phyloP scores from a whole-genome alignment of 1,140 invertebrate species.

The Nephila pilipes region DNA sequence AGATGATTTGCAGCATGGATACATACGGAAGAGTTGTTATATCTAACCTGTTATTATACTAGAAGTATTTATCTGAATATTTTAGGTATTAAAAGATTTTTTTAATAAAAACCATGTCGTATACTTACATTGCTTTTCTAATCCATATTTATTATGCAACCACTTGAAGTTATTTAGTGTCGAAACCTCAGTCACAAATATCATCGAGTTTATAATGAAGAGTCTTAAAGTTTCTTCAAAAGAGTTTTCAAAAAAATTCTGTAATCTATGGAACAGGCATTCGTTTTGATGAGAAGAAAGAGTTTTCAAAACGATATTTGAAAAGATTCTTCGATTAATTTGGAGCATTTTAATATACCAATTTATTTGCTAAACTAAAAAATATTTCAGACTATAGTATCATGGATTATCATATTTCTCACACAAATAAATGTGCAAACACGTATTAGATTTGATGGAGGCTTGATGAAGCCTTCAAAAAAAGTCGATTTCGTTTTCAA shows the following conservation, averaged over 20 bases:
- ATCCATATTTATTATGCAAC: not conserved
- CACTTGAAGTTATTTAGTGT: not conserved
- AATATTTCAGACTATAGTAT: not conserved
- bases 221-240: not conserved
- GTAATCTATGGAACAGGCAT: not conserved
- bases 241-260: not conserved
- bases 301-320: slow-evolving; percentile 28
- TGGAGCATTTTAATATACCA: not conserved
- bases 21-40: slow-evolving; percentile 31
- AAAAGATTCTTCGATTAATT: not conserved
- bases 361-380: not conserved
- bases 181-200: not conserved
- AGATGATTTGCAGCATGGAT: slow-evolving; percentile 28
- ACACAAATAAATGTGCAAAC: slow-evolving; percentile 5
- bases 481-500: slow-evolving; percentile 24
- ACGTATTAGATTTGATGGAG: slow-evolving; percentile 15
- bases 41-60: slow-evolving; percentile 9
- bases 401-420: not conserved
- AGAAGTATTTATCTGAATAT: slow-evolving; percentile 16
- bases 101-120: slow-evolving; percentile 47
- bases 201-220: not conserved
- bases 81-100: not conserved
- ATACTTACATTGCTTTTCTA: not conserved
- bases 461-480: not conserved
- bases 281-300: not conserved